These are phyloP conservation scores for Antidorcas marsupialis DNA, from an alignment of 2,113 vertebrate species.

Conservation along the genomic window DNA sequence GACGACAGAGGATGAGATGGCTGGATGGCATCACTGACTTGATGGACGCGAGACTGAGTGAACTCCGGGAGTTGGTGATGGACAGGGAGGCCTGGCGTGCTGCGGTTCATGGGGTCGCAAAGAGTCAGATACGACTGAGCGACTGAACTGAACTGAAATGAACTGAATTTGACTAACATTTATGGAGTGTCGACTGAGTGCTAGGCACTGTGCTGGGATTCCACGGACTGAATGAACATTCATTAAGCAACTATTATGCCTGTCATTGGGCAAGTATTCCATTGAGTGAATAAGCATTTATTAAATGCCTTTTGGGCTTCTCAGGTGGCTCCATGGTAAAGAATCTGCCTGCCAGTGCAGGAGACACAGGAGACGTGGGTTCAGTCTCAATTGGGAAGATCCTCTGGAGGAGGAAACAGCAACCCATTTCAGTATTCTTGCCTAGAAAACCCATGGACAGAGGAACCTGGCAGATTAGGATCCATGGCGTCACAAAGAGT, in stretches of 20 bases:
- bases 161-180: neutral
- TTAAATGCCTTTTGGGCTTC: neutral
- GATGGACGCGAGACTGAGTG: too few relatives aligned
- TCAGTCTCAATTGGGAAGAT: neutral
- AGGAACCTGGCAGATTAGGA: neutral
- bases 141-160: neutral
- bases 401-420: neutral
- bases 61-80: too few relatives aligned
- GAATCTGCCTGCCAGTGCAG: neutral
- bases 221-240: too few relatives aligned
- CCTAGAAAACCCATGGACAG: neutral
- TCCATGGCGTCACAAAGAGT: neutral
- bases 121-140: too few relatives aligned
- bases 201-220: too few relatives aligned
- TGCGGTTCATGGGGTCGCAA: too few relatives aligned
- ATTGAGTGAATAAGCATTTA: neutral
- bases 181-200: too few relatives aligned
- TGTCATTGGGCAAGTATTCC: neutral
- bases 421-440: neutral
- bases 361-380: neutral
- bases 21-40: too few relatives aligned
- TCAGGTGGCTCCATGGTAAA: neutral
- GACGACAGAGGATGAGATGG: too few relatives aligned
- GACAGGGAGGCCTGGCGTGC: too few relatives aligned
- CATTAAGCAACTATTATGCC: neutral